Percentiles rank a stretch among this genome's conserved stretches.
Evolutionary conservation across 2,888 invertebrate species (phyloP).

Genomic region (Globia sparganii): DNA sequence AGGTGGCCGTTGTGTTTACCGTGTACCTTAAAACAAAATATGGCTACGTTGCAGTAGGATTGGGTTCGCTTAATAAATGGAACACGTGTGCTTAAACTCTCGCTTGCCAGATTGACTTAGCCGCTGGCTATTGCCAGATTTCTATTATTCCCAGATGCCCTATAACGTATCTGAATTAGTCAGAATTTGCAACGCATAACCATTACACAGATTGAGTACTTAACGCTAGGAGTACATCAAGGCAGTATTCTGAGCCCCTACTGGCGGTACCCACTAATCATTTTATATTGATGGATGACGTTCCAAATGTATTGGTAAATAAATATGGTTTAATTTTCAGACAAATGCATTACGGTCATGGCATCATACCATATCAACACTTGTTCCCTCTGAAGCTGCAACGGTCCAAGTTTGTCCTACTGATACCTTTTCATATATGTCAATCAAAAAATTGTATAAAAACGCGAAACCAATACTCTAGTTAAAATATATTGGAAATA

Average conservation of each 20-base stretch:
- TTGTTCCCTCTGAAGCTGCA: background rate
- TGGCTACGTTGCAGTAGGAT: background rate
- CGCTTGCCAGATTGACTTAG: background rate
- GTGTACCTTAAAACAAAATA: background rate
- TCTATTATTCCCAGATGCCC: background rate
- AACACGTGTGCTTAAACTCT: background rate
- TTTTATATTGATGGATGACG: background rate
- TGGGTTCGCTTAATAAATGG: background rate
- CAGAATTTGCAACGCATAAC: background rate
- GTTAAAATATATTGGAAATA: background rate
- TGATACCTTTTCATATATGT: background rate
- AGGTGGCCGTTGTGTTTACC: background rate
- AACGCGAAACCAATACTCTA: background rate
- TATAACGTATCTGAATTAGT: background rate
- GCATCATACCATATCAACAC: background rate
- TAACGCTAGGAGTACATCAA: background rate
- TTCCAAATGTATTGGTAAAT: background rate
- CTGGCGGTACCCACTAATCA: background rate
- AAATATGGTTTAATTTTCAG: background rate
- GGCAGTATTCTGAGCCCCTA: background rate
- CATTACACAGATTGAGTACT: background rate
- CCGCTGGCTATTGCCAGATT: background rate
- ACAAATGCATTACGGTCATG: background rate
- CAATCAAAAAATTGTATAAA: background rate
- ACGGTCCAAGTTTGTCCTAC: background rate